Base-by-base conservation (phyloP, 1,140 invertebrate genomes). In the Sycophila sp. region DNA sequence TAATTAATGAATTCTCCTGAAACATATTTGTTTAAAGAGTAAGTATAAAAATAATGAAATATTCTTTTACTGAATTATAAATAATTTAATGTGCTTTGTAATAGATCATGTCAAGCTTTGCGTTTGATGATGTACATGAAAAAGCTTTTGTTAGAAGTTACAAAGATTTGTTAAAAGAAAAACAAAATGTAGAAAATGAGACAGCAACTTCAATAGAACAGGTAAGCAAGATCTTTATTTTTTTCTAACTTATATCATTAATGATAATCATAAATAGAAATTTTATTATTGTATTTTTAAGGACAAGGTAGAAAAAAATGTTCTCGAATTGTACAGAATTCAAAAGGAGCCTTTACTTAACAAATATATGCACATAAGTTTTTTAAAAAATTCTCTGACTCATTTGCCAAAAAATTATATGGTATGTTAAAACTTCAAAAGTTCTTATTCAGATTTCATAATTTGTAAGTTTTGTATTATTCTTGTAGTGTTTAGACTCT, bases 401-500 rank as follows among this genome's bases (percentile, higher is more conserved):
- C 83, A 89, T 79, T 83, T 97, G 58, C 90, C 91, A 38, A 81
- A 85, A 30, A 87, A 87, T 51, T 95, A 95, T 83, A 89, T 94
- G 82, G 90, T 92, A 86, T 80, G 75, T 71, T 71, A 24, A 26
- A 42, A 28, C 67, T 32, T 62, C 26, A 51, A 36, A 49, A 53
- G 13, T 19, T 70, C 55, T 45, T 73, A 55, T 45, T 70, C 47
- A 69, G 58, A 19, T 69, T 67, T 66, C 13, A 60, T 17, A 71
- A 64, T 71, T 76, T 72, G 3, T 40, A 68, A 24, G 49, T 47
- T 47, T 51, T 49, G 13, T 30, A 8, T 70, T 71, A 68, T 68
- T 60, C 75, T 83, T 80, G 63, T 74, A 94, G 90, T 92, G 91
- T 82, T 87, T 98, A 59, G 96, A 99, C 89, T 93, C 94, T n/a